Evolutionary conservation across 2,888 invertebrate species (phyloP), one percentile per base, ranked within the genome.

Genomic region (Zygothrica quintamaculata): DNA sequence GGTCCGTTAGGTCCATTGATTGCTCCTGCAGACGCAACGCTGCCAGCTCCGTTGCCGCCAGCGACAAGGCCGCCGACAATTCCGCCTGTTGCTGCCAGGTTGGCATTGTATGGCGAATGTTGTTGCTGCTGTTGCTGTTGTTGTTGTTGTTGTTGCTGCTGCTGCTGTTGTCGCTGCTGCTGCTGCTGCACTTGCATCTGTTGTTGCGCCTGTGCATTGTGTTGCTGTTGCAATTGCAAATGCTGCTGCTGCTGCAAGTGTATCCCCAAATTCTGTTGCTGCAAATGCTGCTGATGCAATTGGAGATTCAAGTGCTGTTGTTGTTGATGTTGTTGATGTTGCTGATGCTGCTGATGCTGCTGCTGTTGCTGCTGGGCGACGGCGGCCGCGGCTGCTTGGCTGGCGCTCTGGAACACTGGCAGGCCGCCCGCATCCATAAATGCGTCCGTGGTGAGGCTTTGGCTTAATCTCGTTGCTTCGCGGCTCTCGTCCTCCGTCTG

Each of bases 301-400:
- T 89, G 84, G 58, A 88, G 88, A 75, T 89, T 87, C 78, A 87
- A 67, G 62, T 78, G 77, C 44, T 79, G 78, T 13, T 84, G 84
- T 12, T 84, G 88, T 7, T 87, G 84, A 2, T 87, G 86, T 74
- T 91, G 92, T 1, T 85, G 87, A 4, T 87, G 81, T 81, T 93
- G 92, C 84, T 92, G 92, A 82, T 92, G 92, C 88, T 93, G 92
- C 11, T 81, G 80, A 25, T 92, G 92, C 44, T 90, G 90, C 84
- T 92, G 92, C 58, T 89, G 89, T 47, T 86, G 85, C 82, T 64
- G 80, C 87, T 87, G 91, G 84, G 86, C 87, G 82, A 81, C 87
- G 74, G 82, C 85, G 77, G 84, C 82, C 61, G 80, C 82, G 86
- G 91, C 90, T 89, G 91, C 91, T 90, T 90, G 91, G 88, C 88